These are phyloP conservation scores for Todiramphus chloris DNA, from an alignment of 2,113 vertebrate species.

Conservation along the genomic window DNA sequence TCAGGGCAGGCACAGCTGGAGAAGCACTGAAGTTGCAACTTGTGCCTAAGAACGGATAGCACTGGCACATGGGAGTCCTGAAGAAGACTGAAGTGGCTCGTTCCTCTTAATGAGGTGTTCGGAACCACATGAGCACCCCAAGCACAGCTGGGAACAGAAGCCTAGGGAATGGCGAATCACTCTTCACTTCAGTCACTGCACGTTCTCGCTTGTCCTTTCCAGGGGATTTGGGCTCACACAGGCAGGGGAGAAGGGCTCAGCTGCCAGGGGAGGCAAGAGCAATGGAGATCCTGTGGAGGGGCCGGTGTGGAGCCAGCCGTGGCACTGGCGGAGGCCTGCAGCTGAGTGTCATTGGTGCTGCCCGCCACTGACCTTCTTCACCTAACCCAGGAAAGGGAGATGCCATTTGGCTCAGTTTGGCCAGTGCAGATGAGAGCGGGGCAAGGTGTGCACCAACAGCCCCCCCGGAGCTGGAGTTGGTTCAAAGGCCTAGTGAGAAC, in stretches of 20 bases:
- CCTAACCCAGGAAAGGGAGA: background rate
- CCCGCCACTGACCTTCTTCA: background rate
- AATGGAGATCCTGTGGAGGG: background rate
- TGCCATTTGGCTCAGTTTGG: accelerated
- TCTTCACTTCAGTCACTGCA: background rate
- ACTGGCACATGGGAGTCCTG: background rate
- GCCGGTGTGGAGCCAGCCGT: background rate
- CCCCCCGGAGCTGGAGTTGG: accelerated
- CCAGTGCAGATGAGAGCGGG: accelerated
- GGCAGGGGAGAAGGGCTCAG: background rate
- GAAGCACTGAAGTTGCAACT: background rate
- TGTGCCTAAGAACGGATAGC: accelerated
- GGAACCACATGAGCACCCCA: background rate
- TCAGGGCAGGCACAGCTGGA: background rate
- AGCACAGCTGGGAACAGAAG: background rate
- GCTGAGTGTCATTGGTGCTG: accelerated
- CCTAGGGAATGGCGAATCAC: background rate
- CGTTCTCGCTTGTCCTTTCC: background rate
- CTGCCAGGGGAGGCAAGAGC: background rate
- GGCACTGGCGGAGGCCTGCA: accelerated
- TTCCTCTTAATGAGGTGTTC: background rate
- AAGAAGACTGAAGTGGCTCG: background rate
- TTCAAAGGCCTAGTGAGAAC: too few species aligned
- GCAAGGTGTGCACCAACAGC: background rate
- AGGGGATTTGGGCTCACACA: background rate